Evolutionary conservation across 2,888 invertebrate species (phyloP), one percentile per base, ranked within the genome.

Genomic region (Cosmorhoe ocellata): DNA sequence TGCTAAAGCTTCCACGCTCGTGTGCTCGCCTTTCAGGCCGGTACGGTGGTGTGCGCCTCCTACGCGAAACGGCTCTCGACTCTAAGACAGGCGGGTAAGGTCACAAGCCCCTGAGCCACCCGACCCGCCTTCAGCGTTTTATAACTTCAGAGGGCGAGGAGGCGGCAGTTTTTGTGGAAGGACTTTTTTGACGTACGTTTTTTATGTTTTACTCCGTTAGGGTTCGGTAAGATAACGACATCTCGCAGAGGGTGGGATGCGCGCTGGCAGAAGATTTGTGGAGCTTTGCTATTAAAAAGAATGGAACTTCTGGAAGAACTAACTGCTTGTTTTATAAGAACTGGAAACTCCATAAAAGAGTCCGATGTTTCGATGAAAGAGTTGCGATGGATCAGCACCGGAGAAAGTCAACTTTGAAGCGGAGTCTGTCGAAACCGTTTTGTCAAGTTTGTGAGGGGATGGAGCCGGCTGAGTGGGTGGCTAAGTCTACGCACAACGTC

Each of bases 161-260:
- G 84, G 84, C 74, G 74, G 78, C 73, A 76, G 84, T 86, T 89
- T 86, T 86, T 88, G 87, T 82, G 76, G 88, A 85, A 88, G 84
- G 87, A 88, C 86, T 89, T 89, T 89, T 90, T 90, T 86, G 88
- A 87, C 87, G 84, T 84, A 84, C 82, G 85, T 88, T 90, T 90
- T 89, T 89, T 90, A 88, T 87, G 86, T 84, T 89, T 88, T 89
- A 86, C 86, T 88, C 80, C 74, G 81, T 84, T 88, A 82, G 88
- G 87, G 84, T 82, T 84, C 77, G 79, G 84, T 81, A 84, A 89
- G 90, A 90, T 89, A 89, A 86, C 87, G 85, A 87, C 81, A 82
- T 84, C 78, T 81, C 82, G 61, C 71, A 74, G 79, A 82, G 81
- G 80, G 80, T 76, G 76, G 69, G 78, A 73, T 79, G 76, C 75